Conservation (phyloP, 2,113 vertebrate species). For the Urocitellus parryii region DNA sequence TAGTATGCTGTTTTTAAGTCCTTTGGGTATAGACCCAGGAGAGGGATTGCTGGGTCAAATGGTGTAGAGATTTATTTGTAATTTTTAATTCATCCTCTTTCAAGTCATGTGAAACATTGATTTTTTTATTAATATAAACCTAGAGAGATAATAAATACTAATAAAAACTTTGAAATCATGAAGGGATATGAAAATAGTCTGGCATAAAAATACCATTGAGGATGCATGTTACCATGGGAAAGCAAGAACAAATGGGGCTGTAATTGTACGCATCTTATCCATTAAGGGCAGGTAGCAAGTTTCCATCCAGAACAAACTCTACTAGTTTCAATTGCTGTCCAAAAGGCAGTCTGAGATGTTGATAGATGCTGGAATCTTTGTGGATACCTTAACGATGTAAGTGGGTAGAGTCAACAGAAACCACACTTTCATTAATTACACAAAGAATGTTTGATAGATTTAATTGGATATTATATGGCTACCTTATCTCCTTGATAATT, state of each 20-base stretch:
- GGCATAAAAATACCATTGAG: neutral
- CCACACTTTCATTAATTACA: neutral
- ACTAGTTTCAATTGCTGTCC: neutral
- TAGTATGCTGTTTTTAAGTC: too few species aligned
- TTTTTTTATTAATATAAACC: neutral
- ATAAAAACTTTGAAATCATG: neutral
- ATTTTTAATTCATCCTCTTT: neutral
- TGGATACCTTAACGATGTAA: neutral
- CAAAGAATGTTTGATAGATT: neutral
- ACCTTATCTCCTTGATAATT: neutral
- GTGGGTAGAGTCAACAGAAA: neutral
- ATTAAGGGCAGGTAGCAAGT: neutral
- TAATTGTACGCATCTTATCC: neutral
- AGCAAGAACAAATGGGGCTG: neutral
- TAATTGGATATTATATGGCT: neutral
- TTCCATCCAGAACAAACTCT: neutral
- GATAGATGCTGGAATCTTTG: neutral
- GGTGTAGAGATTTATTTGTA: too few species aligned
- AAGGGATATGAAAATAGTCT: neutral
- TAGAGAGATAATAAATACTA: constrained; percentile 16
- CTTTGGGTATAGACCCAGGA: too few species aligned
- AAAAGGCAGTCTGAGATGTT: neutral
- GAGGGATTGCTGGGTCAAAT: too few species aligned
- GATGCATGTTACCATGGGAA: neutral
- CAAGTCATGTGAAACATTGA: neutral